Conservation (phyloP, 1,140 invertebrate genomes). For the Danaus plexippus region DNA sequence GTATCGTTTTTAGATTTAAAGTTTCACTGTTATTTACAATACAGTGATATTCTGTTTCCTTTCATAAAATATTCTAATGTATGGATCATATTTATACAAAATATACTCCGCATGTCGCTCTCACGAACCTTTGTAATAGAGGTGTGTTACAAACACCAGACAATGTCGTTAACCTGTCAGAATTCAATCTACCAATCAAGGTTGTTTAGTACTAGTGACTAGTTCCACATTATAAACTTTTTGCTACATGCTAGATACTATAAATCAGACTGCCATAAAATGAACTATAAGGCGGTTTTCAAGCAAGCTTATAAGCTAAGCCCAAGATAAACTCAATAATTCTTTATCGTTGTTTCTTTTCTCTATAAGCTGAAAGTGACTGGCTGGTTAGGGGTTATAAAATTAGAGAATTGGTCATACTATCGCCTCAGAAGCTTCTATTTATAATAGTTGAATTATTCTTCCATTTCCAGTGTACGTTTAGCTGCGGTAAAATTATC, state of each 20-base stretch:
- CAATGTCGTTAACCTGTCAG: slow-evolving; percentile 17
- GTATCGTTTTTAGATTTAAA: too few species aligned
- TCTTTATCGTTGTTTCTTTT: slow-evolving; percentile 6
- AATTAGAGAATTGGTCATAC: slow-evolving; percentile 63
- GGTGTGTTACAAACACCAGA: slow-evolving; percentile 4
- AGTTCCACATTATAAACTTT: too few species aligned
- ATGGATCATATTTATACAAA: too few species aligned
- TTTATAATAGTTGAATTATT: slow-evolving; percentile 47
- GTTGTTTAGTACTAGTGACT: slow-evolving; percentile 1
- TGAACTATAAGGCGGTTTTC: too few species aligned
- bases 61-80: too few species aligned
- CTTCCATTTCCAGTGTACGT: slow-evolving; percentile 52
- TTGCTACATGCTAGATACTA: too few species aligned
- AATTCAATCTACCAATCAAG: slow-evolving; percentile 16
- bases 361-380: slow-evolving; percentile 14
- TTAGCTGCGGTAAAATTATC: slow-evolving; percentile 50
- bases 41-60: too few species aligned
- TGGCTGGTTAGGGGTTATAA: slow-evolving; percentile 28
- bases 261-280: too few species aligned
- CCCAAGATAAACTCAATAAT: slow-evolving; percentile 1
- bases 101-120: too few species aligned
- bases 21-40: too few species aligned
- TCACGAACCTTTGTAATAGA: too few species aligned
- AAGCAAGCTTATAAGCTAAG: slow-evolving; percentile 1
- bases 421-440: slow-evolving; percentile 36